Percentiles rank a stretch among this genome's conserved stretches.
Conservation (phyloP, 1,140 invertebrate genomes). For the Meloidogyne exigua region DNA sequence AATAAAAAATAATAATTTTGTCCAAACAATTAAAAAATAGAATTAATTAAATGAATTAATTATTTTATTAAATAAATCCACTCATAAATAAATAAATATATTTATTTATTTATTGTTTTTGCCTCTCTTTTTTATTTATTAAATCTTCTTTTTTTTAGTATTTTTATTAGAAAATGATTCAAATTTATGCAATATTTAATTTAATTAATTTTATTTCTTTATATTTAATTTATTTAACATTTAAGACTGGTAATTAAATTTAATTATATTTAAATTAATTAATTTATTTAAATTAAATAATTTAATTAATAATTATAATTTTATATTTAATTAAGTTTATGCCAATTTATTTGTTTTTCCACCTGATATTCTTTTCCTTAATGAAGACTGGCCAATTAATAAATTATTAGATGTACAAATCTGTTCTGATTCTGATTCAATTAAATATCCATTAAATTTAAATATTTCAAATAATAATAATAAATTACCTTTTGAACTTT, state of each 20-base stretch:
- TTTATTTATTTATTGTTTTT: neutral
- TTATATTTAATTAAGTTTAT: neutral
- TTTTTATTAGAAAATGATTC: too few relatives aligned
- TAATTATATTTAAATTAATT: too few relatives aligned
- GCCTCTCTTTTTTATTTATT: too few relatives aligned
- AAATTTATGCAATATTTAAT: neutral
- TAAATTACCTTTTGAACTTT: constrained; percentile 12
- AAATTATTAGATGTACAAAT: constrained; percentile 23
- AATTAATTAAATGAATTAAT: neutral
- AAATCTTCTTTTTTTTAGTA: too few relatives aligned
- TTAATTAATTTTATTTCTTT: neutral
- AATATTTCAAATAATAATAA: neutral
- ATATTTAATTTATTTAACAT: neutral
- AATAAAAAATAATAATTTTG: neutral
- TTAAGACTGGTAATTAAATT: too few relatives aligned
- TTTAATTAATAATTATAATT: too few relatives aligned
- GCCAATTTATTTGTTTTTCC: neutral
- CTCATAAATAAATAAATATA: too few relatives aligned
- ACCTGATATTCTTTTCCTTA: constrained; percentile 14
- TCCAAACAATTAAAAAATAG: neutral
- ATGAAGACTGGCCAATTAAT: constrained; percentile 21
- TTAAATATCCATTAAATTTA: neutral
- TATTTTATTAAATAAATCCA: neutral
- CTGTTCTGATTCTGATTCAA: neutral
- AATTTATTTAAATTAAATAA: too few relatives aligned